A percentile compares a stretch with the other conserved stretches of the same genome.
phyloP scores from a whole-genome alignment of 1,140 invertebrate genomes.

The Onthophagus taurus region DNA sequence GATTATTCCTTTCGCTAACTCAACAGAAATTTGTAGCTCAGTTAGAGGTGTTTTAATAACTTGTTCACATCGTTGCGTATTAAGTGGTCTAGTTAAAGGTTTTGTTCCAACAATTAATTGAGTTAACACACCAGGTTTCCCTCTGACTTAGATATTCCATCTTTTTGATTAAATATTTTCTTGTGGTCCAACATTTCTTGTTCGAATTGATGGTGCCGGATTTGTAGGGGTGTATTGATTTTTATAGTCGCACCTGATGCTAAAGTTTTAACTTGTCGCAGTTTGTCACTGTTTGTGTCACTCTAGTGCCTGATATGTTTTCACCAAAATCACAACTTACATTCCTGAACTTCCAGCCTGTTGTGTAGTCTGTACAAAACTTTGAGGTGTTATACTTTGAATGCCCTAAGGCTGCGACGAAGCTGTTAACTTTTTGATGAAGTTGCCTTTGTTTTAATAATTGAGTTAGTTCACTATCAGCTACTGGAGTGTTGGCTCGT shows the following conservation, averaged over 20 bases:
- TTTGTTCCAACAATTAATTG: constrained; percentile 56
- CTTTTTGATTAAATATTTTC: constrained; percentile 38
- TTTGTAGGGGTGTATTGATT: constrained; percentile 51
- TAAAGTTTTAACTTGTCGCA: constrained; percentile 37
- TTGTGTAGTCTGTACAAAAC: constrained; percentile 46
- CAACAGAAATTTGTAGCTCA: constrained; percentile 30
- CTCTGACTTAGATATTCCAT: constrained; percentile 36
- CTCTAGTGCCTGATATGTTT: constrained; percentile 43
- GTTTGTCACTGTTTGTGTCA: constrained; percentile 42
- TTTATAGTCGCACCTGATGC: constrained; percentile 39
- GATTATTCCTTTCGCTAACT: constrained; percentile 31
- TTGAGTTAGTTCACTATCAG: constrained; percentile 60
- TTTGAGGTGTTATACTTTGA: constrained; percentile 42
- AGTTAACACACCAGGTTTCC: constrained; percentile 43
- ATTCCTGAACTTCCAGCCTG: constrained; percentile 39
- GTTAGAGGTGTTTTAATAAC: constrained; percentile 56
- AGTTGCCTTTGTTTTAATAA: constrained; percentile 58
- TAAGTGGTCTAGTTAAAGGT: constrained; percentile 53
- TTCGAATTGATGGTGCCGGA: constrained; percentile 58
- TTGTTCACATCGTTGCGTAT: constrained; percentile 68
- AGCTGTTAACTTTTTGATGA: constrained; percentile 43
- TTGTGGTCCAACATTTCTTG: constrained; percentile 53
- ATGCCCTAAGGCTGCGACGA: constrained; percentile 30
- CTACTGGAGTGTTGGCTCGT: constrained; percentile 44
- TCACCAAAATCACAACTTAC: constrained; percentile 49